Conservation (phyloP, 2,888 invertebrate species). For the Fissipunctia ypsillon region DNA sequence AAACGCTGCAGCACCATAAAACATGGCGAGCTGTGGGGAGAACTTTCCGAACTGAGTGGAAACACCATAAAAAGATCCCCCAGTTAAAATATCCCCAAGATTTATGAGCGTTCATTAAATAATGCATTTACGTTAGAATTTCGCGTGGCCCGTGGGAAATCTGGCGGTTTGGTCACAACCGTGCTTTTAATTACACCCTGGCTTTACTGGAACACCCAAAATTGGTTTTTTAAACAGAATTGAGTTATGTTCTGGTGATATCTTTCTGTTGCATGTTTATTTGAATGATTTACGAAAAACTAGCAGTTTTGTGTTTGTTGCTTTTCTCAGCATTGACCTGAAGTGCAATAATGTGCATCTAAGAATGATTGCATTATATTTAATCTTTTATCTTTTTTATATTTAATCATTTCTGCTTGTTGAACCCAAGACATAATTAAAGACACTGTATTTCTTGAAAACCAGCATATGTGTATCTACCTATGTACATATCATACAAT, state of each 20-base stretch:
- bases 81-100: conserved; percentile 58
- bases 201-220: conserved; percentile 38
- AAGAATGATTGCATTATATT: neutral
- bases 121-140: conserved; percentile 64
- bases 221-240: conserved; percentile 53
- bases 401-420: too few relatives aligned
- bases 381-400: neutral
- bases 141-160: conserved; percentile 61
- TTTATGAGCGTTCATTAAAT: conserved; percentile 64
- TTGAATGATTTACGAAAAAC: neutral
- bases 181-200: conserved; percentile 61
- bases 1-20: conserved; percentile 57
- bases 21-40: conserved; percentile 57
- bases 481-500: too few relatives aligned
- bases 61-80: conserved; percentile 63
- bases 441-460: neutral
- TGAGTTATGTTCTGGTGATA: conserved; percentile 47
- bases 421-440: neutral
- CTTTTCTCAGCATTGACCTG: neutral
- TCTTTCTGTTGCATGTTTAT: conserved; percentile 28
- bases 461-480: neutral
- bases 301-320: neutral
- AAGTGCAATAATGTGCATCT: neutral
- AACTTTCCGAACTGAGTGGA: conserved; percentile 63
- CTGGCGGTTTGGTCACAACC: conserved; percentile 52